These are phyloP conservation scores for Lophotis ruficrista DNA, from an alignment of 2,113 vertebrate species.

Conservation along the genomic window DNA sequence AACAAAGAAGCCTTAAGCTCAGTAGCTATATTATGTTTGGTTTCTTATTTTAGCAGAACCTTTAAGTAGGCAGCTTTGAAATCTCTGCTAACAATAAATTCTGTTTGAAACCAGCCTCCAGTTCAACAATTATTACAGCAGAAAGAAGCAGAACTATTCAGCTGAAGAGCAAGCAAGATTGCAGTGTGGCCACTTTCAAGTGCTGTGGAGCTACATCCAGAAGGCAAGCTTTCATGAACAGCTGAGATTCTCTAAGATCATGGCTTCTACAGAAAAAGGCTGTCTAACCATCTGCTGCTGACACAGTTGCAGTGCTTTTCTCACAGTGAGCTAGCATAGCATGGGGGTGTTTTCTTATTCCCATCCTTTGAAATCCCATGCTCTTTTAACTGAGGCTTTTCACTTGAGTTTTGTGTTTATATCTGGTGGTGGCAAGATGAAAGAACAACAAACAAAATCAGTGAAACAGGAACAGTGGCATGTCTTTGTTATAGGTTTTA, in stretches of 20 bases:
- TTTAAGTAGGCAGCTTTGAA: background rate
- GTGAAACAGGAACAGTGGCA: background rate
- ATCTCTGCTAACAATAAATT: background rate
- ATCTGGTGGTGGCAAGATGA: background rate
- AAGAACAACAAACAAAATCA: background rate
- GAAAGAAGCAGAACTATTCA: background rate
- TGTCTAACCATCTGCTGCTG: background rate
- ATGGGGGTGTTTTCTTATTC: background rate
- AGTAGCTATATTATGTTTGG: background rate
- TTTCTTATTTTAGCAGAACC: background rate
- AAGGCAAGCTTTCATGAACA: background rate
- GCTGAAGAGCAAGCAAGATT: background rate
- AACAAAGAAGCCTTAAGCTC: background rate
- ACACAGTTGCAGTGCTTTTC: background rate
- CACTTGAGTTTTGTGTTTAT: background rate
- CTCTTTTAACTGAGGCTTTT: background rate
- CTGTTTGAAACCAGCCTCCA: background rate
- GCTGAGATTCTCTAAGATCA: background rate
- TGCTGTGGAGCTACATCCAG: background rate
- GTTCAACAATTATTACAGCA: background rate
- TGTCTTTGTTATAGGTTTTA: background rate
- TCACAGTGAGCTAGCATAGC: background rate
- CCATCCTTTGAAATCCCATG: background rate
- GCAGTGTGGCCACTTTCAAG: background rate
- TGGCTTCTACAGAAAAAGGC: background rate